Evolutionary conservation across 2,888 invertebrate species (phyloP), one percentile per base, ranked within the genome.

Genomic region (Cartodere bifasciata): DNA sequence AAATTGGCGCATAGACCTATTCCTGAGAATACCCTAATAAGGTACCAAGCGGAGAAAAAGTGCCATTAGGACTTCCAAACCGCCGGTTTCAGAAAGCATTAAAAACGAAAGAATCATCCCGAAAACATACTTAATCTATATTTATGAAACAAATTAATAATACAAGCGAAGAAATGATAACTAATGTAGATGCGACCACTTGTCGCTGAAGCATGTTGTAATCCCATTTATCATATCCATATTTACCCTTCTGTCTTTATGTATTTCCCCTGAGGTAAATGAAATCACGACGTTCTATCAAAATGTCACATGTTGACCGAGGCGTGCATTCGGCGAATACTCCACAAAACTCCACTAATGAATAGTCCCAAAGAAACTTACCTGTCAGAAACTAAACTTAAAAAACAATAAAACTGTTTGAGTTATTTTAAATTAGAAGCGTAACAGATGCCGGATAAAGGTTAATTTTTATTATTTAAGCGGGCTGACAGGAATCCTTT

Each of bases 391-490:
- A 16, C 24, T 13, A 21, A 29, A 29, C 30, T 29, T 26, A 14
- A 33, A 35, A 31, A 35, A 30, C 35, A 35, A 35, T 35, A 35
- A 28, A 35, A 31, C 24, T 31, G 27, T 23, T 21, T 4, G 30
- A 13, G 26, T 27, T 31, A 35, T 28, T 35, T 34, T 30, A 34
- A 34, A 28, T 35, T 31, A 28, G 28, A 35, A 31, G 31, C 35
- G 35, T 35, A 45, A 44, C 48, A 48, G 47, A 46, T 48, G 47
- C 39, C 38, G 43, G 47, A 48, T 47, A 48, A 35, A 44, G 43
- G 46, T 40, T 48, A 48, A 45, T 47, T 46, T n/a, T n/a, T n/a
- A n/a, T n/a, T n/a, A n/a, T n/a, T n/a, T n/a, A n/a, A 35, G 37
- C 39, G 41, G 39, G 42, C 43, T 43, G 46, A 44, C 46, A 44